Conservation (phyloP, 2,888 invertebrate species). For the Acanthosepion esculentum region DNA sequence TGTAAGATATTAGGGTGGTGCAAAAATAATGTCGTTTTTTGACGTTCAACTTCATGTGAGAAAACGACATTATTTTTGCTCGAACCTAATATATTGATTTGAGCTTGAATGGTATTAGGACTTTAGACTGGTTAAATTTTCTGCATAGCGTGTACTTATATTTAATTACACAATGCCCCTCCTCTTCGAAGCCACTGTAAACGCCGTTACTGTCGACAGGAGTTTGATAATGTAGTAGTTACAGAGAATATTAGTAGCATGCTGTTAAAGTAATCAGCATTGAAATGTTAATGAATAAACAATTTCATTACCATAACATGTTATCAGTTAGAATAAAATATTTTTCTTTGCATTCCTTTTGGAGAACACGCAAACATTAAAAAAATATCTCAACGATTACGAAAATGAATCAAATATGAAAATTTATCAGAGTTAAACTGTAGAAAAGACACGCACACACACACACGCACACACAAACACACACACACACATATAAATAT, state of each 20-base stretch:
- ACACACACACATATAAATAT: too few relatives aligned
- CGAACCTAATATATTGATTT: neutral
- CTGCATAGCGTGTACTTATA: neutral
- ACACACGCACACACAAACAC: too few relatives aligned
- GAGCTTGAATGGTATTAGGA: neutral
- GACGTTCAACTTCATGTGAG: too few relatives aligned
- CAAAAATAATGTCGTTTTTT: too few relatives aligned
- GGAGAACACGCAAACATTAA: too few relatives aligned
- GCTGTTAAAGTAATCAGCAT: neutral
- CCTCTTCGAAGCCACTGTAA: neutral
- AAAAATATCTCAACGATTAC: too few relatives aligned
- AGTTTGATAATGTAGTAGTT: neutral
- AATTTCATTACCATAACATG: neutral
- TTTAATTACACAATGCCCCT: neutral
- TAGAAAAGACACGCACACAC: too few relatives aligned
- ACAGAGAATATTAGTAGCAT: neutral
- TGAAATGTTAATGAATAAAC: neutral
- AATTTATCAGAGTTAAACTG: too few relatives aligned
- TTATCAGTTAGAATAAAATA: neutral
- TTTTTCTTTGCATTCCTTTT: neutral
- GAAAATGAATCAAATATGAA: too few relatives aligned
- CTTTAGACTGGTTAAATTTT: neutral
- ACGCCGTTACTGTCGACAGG: neutral
- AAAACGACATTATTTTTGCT: too few relatives aligned
- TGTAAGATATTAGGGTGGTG: too few relatives aligned